Evolutionary conservation across 1,140 invertebrate species (phyloP), one percentile per base, ranked within the genome.

Genomic region (Helicoverpa zea): DNA sequence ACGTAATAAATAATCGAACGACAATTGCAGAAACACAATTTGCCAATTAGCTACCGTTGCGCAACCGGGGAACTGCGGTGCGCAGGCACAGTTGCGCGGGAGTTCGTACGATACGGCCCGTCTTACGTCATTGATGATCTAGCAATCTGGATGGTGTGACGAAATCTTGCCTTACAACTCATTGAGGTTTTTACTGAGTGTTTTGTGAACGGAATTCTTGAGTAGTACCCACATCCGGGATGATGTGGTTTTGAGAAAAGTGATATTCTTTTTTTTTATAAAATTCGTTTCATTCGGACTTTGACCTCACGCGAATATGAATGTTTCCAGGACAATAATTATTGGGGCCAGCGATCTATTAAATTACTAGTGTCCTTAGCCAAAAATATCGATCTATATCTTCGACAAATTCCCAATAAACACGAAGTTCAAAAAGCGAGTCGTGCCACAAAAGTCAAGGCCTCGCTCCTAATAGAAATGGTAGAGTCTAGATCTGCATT

Each of bases 401-500:
- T 66, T 43, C 35, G 7, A 35, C 1, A 35, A 30, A 61, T 35
- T 13, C 18, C 11, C 10, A 30, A 14, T 54, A 54, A 51, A 70
- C n/a, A 43, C 47, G 13, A 29, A 18, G 13, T 61, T 49, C 14
- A 49, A 14, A 52, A 18, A 47, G 16, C 16, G 14, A 66, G 9
- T 18, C 47, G 47, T 18, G 18, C 7, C 13, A 78, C 73, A 63
- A 74, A 59, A 59, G 73, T 75, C 73, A 75, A 75, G 73, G 73
- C 14, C 73, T 29, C 70, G 70, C 13, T 73, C 52, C 70, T 54
- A 59, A 12, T 75, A 63, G 73, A 75, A 75, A 66, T 78, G 59
- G 61, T 23, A 16, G 12, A 23, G 59, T 66, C 63, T 78, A 51
- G 61, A 78, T 52, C 80, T 81, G 80, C 80, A 81, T 76, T 29